phyloP scores from a whole-genome alignment of 2,888 invertebrate genomes.

The Machimus atricapillus region DNA sequence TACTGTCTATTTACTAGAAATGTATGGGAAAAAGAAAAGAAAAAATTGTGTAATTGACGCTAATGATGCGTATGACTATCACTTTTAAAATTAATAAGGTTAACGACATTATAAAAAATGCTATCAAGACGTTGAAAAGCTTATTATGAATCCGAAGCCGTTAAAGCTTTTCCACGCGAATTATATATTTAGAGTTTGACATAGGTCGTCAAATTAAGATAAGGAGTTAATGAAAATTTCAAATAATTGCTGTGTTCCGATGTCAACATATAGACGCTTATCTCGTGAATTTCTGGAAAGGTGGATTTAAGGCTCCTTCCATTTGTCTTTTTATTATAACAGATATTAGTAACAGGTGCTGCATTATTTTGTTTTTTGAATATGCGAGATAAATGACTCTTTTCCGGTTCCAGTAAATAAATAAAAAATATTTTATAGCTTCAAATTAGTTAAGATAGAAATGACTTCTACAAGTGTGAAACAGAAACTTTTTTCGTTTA shows the following conservation, averaged over 20 bases:
- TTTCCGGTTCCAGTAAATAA: neutral
- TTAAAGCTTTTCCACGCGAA: neutral
- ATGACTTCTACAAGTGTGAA: neutral
- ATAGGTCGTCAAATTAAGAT: neutral
- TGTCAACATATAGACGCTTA: neutral
- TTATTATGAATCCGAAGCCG: neutral
- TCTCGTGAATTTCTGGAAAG: neutral
- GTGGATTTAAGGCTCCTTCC: neutral
- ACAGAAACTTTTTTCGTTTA: neutral
- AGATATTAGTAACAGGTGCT: neutral
- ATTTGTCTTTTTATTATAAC: neutral
- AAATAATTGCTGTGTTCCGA: neutral
- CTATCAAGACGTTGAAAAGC: neutral
- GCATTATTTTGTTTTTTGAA: neutral
- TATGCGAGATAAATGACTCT: neutral
- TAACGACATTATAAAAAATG: neutral
- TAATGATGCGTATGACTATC: neutral
- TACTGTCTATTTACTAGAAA: neutral
- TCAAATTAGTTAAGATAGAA: neutral
- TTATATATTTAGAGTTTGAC: neutral
- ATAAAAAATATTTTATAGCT: neutral
- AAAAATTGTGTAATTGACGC: neutral
- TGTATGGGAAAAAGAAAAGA: neutral
- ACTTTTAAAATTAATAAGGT: neutral
- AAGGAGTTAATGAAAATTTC: neutral